Base-by-base conservation (phyloP, 2,888 invertebrate genomes). In the Tolmerus cingulatus region DNA sequence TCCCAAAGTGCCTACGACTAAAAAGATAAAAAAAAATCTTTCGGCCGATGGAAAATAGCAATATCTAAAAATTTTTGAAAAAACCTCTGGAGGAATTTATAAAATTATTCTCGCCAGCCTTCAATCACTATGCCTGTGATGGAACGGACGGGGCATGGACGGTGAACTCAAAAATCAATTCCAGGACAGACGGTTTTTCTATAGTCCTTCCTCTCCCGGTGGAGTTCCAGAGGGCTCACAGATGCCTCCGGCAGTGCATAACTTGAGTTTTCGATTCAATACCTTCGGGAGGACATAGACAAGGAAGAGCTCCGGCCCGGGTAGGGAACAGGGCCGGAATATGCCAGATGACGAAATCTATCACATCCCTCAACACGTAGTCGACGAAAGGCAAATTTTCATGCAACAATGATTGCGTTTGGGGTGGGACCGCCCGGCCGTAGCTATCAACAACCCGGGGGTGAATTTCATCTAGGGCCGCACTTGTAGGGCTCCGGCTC, bases 81-180 rank as follows among this genome's bases (percentile, higher is more conserved):
- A 66, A 79, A 27, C 5, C 66, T 57, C 37, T 40, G 66, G 40
- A 66, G 74, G 74, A 84, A 84, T 84, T 66, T n/a, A 84, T 84
- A 84, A 84, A 84, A 57, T 84, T 84, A 84, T 84, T 84, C 40
- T 84, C 84, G 37, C 66, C 66, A 84, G 66, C 14, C 74, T 74
- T 66, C 66, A 37, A 84, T 84, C 84, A 84, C 66, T 40, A 23
- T 34, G 37, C 66, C 23, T 66, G 7, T n/a, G 55, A 14, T 34
- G 55, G 37, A 37, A 82, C 30, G 37, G 12, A 82, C 12, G 37
- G 23, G 51, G 30, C 9, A 30, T 82, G 37, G 82, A 57, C n/a
- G 43, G 43, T 82, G 43, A 79, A 46, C 82, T 57, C 27, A 82
- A 78, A 82, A 82, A 82, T 55, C 82, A 55, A 82, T 82, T 55